Conservation (phyloP, 2,888 invertebrate species). For the Hypena proboscidalis region DNA sequence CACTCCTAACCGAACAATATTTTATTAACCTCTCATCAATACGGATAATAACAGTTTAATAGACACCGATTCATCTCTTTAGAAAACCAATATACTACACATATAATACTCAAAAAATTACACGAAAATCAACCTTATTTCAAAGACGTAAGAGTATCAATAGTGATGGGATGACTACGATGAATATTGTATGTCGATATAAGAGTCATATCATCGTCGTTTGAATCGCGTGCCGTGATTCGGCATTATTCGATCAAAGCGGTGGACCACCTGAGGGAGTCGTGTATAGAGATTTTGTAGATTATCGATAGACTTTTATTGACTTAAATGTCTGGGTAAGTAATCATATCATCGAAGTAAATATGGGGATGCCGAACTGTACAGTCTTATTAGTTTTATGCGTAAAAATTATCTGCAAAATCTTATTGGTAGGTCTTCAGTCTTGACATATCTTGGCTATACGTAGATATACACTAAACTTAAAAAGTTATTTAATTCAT, state of each 20-base stretch:
- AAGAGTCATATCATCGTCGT: slow-evolving; percentile 81
- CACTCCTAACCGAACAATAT: slow-evolving; percentile 68
- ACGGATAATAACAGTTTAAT: slow-evolving; percentile 81
- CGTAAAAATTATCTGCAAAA: no score
- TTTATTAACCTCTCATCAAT: slow-evolving; percentile 76
- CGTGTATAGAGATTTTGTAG: slow-evolving; percentile 39
- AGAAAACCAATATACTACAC: slow-evolving; percentile 38
- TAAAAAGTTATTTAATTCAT: no score
- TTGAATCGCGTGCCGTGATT: slow-evolving; percentile 83
- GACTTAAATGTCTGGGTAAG: no score
- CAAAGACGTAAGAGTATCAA: slow-evolving; percentile 10
- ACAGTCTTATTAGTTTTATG: no score
- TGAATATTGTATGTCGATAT: slow-evolving; percentile 43
- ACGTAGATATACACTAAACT: no score
- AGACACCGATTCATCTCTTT: slow-evolving; percentile 75
- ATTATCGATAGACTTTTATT: slow-evolving; percentile 49
- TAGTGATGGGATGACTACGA: slow-evolving; percentile 28
- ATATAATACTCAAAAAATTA: neutral
- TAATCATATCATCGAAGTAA: no score
- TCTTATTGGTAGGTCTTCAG: no score
- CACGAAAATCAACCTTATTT: slow-evolving; percentile 28
- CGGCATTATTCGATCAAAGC: slow-evolving; percentile 80
- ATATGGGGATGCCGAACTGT: no score
- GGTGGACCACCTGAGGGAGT: slow-evolving; percentile 80
- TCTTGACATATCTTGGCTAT: no score